A percentile compares a stretch with the other conserved stretches of the same genome.
Evolutionary conservation across 2,113 vertebrate species (phyloP).

Genomic region (Nettapus auritus): DNA sequence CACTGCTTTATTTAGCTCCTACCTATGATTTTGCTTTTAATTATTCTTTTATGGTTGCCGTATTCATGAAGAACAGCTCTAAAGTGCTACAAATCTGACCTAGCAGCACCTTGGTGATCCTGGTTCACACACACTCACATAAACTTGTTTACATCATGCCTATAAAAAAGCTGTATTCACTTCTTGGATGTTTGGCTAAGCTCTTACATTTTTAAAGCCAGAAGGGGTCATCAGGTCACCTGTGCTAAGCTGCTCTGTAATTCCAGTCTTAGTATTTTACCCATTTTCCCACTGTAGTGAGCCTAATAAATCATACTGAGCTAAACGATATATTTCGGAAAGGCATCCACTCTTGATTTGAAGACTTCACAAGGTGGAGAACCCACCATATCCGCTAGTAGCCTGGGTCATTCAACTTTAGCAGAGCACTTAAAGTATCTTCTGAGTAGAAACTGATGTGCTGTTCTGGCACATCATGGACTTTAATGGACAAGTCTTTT

Average conservation of each 20-base stretch:
- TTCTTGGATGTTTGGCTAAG: slow-evolving; percentile 1
- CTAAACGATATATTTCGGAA: background rate
- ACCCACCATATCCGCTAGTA: background rate
- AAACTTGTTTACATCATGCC: slow-evolving; percentile 27
- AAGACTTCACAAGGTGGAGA: background rate
- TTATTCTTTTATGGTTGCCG: background rate
- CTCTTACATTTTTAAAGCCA: slow-evolving; percentile 37
- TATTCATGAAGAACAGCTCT: background rate
- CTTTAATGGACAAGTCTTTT: background rate
- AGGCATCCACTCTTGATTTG: background rate
- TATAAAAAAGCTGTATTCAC: background rate
- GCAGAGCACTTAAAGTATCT: background rate
- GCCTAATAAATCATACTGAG: background rate
- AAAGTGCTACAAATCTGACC: background rate
- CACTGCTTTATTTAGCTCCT: slow-evolving; percentile 17
- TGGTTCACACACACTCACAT: background rate
- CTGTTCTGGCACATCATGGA: background rate
- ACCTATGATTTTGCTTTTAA: background rate
- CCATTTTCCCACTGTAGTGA: background rate
- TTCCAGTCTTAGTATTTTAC: background rate
- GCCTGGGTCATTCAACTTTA: background rate
- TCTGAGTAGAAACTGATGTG: background rate
- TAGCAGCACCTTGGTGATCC: background rate
- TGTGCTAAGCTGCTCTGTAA: background rate
- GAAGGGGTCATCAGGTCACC: background rate